Base-by-base conservation (phyloP, 2,797 vertebrate species). In the Rachycentron canadum region DNA sequence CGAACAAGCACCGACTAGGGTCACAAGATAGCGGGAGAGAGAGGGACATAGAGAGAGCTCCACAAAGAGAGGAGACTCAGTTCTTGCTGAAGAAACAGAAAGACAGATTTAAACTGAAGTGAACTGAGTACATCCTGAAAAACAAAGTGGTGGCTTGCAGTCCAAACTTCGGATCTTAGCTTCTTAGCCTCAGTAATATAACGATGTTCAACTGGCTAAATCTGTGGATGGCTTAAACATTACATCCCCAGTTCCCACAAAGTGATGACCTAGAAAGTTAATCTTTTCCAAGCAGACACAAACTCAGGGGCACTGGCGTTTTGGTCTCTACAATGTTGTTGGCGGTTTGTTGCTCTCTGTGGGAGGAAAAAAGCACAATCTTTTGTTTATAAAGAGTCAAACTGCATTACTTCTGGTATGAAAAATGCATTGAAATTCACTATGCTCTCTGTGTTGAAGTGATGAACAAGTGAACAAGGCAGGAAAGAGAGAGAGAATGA, bases 221-320 rank as follows among this genome's bases (percentile, higher is more conserved):
- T 47, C 81, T 70, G 65, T 41, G 73, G 77, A 74, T 69, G 79
- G 84, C 74, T 93, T 86, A 83, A 92, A 86, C 77, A 81, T 83
- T 85, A 69, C 82, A 86, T 82, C 86, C 83, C 56, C 38, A 14
- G 77, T 91, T 91, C 88, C 87, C 89, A 91, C 91, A 87, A 84
- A 84, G 81, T 61, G 79, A 87, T 93, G 93, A 93, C 94, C 90
- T 91, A 92, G 92, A 94, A 94, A 94, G 93, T 94, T 95, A 93
- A 95, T 95, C 66, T 95, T 93, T 94, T 79, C 78, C 86, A 83
- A 83, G 81, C 56, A 79, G 77, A 86, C 69, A 82, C 85, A 81
- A 80, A 82, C 74, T 69, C 67, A 34, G 50, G 83, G 57, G 40
- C 59, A 52, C 28, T 38, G 57, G 45, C 23, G 19, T 75, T 78